Evolutionary conservation across 2,113 vertebrate genomes (phyloP), one percentile per base, ranked within the genome.

Genomic region (Gallinago jamesoni): DNA sequence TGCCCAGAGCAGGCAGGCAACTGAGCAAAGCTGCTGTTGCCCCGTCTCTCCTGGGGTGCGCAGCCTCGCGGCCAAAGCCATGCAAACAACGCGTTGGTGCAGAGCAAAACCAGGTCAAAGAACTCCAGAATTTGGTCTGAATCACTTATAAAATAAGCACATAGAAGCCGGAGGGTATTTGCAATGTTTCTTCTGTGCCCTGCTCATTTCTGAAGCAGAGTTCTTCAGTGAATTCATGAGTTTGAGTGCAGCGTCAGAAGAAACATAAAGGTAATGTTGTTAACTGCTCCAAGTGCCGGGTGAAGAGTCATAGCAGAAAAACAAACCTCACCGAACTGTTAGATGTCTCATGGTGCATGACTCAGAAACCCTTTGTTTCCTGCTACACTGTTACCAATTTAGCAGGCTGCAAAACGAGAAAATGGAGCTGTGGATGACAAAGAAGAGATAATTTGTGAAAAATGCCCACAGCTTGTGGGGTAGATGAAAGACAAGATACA

Each of bases 281-380:
- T 56, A 56, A 72, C 62, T 82, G 57, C 66, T 84, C 45, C 84
- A 41, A 81, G 82, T 53, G 74, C 57, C 2, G 17, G 64, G 77
- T 85, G 87, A 90, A 64, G 74, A 96, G 89, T 91, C 93, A 89
- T 39, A 91, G 85, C 78, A 91, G 91, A 91, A 95, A 94, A 96
- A 62, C 80, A 93, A 93, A 94, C 73, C 53, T 84, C 73, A 55
- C 77, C 5, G 0, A 94, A 94, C 85, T 95, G 86, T 95, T 94
- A 75, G 85, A 59, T 95, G 93, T 90, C 90, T 97, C 94, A 94
- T 74, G 72, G 83, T 30, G 63, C 53, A 67, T 97, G 97, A 97
- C 74, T 97, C 97, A 97, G 89, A 94, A 94, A 80, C 47, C 37
- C 79, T 90, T 95, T 95, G 89, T 95, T 94, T 93, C 70, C 62